Conservation (phyloP, 2,797 vertebrate genomes). For the Melanotaenia trifasciata region DNA sequence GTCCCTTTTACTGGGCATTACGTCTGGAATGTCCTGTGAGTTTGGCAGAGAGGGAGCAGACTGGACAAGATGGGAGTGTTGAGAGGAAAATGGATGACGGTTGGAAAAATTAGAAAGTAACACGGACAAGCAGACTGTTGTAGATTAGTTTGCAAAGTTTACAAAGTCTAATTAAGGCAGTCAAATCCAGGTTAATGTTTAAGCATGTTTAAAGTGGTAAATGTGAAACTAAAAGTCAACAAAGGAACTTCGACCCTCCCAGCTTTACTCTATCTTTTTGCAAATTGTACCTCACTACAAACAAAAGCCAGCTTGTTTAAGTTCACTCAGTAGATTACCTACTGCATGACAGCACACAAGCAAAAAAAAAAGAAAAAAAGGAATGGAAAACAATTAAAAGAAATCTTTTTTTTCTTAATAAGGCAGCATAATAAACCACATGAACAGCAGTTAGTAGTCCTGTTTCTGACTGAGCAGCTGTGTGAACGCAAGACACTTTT, state of each 20-base stretch:
- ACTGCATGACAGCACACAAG: conserved; percentile 18
- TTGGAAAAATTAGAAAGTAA: background rate
- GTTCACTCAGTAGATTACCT: conserved; percentile 31
- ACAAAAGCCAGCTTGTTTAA: conserved; percentile 46
- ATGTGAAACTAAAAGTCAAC: conserved; percentile 35
- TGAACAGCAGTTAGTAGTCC: conserved; percentile 16
- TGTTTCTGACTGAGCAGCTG: conserved; percentile 6
- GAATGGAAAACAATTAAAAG: conserved; percentile 26
- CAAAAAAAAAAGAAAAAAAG: conserved; percentile 15
- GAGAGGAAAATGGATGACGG: conserved; percentile 17
- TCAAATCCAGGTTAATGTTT: conserved; percentile 39
- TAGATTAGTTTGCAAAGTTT: conserved; percentile 12
- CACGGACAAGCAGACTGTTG: background rate
- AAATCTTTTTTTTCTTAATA: conserved; percentile 15
- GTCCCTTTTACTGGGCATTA: conserved; percentile 61
- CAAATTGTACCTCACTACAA: conserved; percentile 26
- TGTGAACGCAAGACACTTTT: conserved; percentile 1
- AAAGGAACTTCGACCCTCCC: conserved; percentile 17
- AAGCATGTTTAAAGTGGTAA: conserved; percentile 16
- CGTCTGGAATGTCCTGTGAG: conserved; percentile 74
- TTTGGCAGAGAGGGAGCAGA: conserved; percentile 19
- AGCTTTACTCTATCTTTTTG: background rate
- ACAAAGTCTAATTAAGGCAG: background rate
- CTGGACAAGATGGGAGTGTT: conserved; percentile 47
- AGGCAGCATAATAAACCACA: conserved; percentile 4